These are phyloP conservation scores for Dolomedes plantarius DNA, from an alignment of 2,888 invertebrate species.

Conservation along the genomic window DNA sequence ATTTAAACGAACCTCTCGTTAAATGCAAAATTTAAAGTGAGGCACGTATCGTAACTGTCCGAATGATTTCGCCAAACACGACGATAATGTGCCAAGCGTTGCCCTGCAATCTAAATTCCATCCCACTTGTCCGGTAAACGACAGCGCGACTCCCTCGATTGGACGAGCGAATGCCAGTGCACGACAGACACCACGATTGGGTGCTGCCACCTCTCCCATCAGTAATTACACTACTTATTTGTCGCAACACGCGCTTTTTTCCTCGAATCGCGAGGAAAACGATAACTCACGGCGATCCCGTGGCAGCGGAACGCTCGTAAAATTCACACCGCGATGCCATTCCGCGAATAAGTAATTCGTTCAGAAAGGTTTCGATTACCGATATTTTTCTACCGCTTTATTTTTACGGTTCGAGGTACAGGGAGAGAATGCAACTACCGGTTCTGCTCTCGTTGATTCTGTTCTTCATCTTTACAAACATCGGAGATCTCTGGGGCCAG, in stretches of 20 bases:
- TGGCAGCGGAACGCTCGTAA: constrained; percentile 33
- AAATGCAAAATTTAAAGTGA: no score
- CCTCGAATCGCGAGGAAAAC: constrained; percentile 46
- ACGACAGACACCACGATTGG: constrained; percentile 65
- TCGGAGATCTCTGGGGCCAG: no score
- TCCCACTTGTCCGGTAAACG: constrained; percentile 62
- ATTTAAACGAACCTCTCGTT: no score
- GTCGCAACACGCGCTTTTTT: constrained; percentile 58
- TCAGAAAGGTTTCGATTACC: not conserved
- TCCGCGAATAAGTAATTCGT: constrained; percentile 32
- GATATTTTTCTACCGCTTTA: not conserved
- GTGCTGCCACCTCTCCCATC: constrained; percentile 45
- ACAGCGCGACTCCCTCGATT: constrained; percentile 34
- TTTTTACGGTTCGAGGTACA: not conserved
- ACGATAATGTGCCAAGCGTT: constrained; percentile 33
- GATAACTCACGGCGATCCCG: not conserved
- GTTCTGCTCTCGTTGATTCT: no score
- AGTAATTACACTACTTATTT: constrained; percentile 61
- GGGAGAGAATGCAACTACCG: not conserved
- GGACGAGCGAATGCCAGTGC: constrained; percentile 30
- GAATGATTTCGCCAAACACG: constrained; percentile 5
- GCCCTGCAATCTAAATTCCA: constrained; percentile 17
- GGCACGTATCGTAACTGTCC: not conserved
- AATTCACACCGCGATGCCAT: constrained; percentile 41
- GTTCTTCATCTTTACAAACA: no score